Evolutionary conservation across 2,113 vertebrate species (phyloP), one percentile per base, ranked within the genome.

Genomic region (Phoxinus phoxinus): DNA sequence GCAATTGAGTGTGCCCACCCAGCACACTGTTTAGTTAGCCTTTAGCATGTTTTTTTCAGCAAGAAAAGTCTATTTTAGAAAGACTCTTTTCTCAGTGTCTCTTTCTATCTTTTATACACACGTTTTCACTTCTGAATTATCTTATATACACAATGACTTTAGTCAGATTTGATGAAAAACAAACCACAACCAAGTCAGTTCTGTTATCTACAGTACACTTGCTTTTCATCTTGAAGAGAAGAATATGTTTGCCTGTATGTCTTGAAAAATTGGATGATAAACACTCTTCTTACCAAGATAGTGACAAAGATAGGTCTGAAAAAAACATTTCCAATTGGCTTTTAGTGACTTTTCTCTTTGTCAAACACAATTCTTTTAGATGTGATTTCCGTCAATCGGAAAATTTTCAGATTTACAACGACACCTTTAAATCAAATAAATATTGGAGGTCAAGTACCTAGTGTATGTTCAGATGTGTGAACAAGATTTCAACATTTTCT

Each of bases 11-110:
- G 91, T 92, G 86, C 91, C 37, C 91, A 92, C 80, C 84, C 76
- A 94, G 93, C 92, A 91, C 90, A 88, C 89, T 93, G 91, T 94
- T 84, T 92, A 90, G 91, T 90, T 91, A 80, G 58, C 58, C 79
- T 81, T 21, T 81, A 48, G 44, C 46, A 76, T 76, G 71, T 80
- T 71, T 81, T 69, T 72, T 72, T 86, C 83, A 48, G 37, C 65
- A 65, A 81, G 15, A 35, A 74, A 21, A 25, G n/a, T 46, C 69
- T 30, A 35, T 71, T 37, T 53, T 85, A 51, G 6, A 77, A 48
- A 53, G 0, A 23, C 0, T 56, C 48, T 63, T 41, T 27, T 27
- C 65, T 35, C 27, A 13, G 15, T 2, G 4, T 65, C 56, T 58
- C 53, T 67, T 27, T 23, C 86, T 35, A 0, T 53, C 59, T 30